phyloP scores from a whole-genome alignment of 1,140 invertebrate genomes.

The Physella acuta region DNA sequence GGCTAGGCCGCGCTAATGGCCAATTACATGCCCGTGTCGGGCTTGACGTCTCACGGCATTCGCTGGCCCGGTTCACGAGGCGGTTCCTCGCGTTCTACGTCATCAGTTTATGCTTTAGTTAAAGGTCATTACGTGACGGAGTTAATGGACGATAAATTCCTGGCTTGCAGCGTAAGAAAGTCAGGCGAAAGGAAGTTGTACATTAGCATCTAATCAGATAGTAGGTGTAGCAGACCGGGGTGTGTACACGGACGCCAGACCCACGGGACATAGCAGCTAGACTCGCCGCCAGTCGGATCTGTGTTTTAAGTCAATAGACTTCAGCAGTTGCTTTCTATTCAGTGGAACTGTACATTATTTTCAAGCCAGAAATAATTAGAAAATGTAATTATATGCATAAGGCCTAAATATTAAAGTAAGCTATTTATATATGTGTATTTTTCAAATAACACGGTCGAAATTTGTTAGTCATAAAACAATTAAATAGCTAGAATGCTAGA shows the following conservation, averaged over 20 bases:
- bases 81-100: conserved; percentile 22
- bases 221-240: neutral
- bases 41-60: conserved; percentile 7
- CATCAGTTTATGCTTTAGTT: neutral
- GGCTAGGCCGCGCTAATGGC: conserved; percentile 20
- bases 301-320: neutral
- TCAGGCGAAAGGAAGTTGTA: neutral
- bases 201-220: neutral
- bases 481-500: too few relatives aligned
- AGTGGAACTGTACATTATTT: too few relatives aligned
- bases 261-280: neutral
- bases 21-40: conserved; percentile 9
- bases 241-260: neutral
- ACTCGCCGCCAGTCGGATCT: neutral
- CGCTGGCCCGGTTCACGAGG: conserved; percentile 10
- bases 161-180: neutral
- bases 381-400: too few relatives aligned
- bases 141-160: conserved; percentile 23
- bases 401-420: too few relatives aligned
- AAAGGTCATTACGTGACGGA: conserved; percentile 25
- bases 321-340: too few relatives aligned
- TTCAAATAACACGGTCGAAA: too few relatives aligned
- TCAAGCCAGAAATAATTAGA: too few relatives aligned
- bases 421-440: too few relatives aligned
- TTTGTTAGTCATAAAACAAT: too few relatives aligned